Evolutionary conservation across 2,888 invertebrate species (phyloP), one percentile per base, ranked within the genome.

Genomic region (Leucoptera coffeella): DNA sequence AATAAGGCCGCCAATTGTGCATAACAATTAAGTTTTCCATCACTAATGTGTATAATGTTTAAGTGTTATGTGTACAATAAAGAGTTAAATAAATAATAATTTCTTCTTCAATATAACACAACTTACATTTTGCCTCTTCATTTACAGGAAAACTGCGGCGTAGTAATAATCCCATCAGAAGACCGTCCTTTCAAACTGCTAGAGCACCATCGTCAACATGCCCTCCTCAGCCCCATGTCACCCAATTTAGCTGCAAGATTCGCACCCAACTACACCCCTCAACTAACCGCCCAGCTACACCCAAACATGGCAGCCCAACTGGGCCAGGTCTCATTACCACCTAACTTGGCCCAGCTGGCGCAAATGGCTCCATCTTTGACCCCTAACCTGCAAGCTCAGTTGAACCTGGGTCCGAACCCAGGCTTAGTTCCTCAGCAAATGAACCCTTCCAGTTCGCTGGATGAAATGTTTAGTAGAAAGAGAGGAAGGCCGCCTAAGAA

Each of bases 401-500:
- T 65, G 25, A 65, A 49, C 30, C 46, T 69, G 17, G 60, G 61
- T 6, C 55, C 62, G 6, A 62, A 50, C 23, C 50, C 60, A 21
- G 50, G 47, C 14, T 43, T 59, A 2, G 50, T 54, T 0, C 61
- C 61, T 1, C 64, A 64, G 15, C 69, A 65, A 11, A 45, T 61
- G 0, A 69, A 61, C 25, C 60, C 71, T 15, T 77, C 80, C 4
- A 85, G 82, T 33, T 85, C 87, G 17, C 77, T 91, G 38, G 92
- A 93, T 52, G 90, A 90, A 27, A 88, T 93, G 80, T 92, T 92
- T 48, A 85, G 90, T 50, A 77, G 93, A 32, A 92, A 94, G 45
- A 76, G 95, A 15, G 95, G 96, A 23, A 75, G 96, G 32, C 96
- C 96, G n/a, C 95, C 95, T 9, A 96, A 96, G 65, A 95, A 95